Percentiles rank a stretch among this genome's conserved stretches.
These are phyloP conservation scores for Neogale vison DNA, from an alignment of 2,113 vertebrate species.

Conservation along the genomic window DNA sequence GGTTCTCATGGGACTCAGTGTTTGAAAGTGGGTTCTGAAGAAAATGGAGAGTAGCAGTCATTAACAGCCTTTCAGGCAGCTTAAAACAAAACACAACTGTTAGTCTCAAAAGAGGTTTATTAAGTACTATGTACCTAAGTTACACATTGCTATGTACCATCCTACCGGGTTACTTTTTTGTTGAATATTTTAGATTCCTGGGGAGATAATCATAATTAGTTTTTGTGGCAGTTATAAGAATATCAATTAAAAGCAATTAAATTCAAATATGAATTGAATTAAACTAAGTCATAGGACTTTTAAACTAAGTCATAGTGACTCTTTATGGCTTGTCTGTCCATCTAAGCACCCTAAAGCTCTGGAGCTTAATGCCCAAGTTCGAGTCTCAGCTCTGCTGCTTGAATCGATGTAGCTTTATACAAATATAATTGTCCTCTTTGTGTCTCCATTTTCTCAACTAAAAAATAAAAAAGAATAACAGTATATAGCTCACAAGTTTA, in stretches of 20 bases:
- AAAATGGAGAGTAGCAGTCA: neutral
- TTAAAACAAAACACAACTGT: neutral
- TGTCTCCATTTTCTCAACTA: neutral
- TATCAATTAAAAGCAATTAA: slow-evolving; percentile 21
- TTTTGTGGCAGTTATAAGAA: slow-evolving; percentile 25
- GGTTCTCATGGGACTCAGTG: neutral
- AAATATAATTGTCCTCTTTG: neutral
- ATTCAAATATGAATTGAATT: slow-evolving; percentile 16
- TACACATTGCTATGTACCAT: neutral
- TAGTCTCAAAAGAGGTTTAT: neutral
- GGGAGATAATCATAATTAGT: neutral
- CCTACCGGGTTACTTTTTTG: neutral
- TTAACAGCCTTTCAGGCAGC: neutral
- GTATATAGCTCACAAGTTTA: neutral
- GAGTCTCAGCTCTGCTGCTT: neutral
- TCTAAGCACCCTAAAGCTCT: neutral
- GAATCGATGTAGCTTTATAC: neutral
- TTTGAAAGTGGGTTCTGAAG: neutral
- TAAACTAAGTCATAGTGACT: neutral
- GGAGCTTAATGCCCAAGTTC: neutral
- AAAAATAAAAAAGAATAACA: neutral
- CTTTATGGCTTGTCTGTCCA: neutral
- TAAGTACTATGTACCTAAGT: neutral
- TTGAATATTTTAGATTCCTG: neutral
- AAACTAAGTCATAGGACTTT: neutral